phyloP scores from a whole-genome alignment of 2,888 invertebrate species.

The Lysandra coridon region DNA sequence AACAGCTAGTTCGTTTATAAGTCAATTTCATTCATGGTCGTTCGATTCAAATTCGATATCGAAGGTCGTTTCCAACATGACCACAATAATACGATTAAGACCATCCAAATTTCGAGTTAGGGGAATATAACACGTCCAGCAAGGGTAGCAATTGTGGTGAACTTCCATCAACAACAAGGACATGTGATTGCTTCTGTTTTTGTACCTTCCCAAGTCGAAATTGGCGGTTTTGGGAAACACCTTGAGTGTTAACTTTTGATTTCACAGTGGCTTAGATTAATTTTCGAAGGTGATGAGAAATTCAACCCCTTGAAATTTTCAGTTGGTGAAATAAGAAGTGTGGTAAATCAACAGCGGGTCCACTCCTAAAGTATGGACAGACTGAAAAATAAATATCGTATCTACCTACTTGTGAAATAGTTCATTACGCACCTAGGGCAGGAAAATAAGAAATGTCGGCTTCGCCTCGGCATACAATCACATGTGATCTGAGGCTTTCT shows the following conservation, averaged over 20 bases:
- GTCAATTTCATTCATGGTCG: not conserved
- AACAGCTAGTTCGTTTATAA: not conserved
- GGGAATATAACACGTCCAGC: not conserved
- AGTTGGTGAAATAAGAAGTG: too few relatives aligned
- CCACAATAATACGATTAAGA: conserved; percentile 1
- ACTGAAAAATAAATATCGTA: too few relatives aligned
- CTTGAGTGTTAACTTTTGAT: not conserved
- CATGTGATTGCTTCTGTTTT: conserved; percentile 15
- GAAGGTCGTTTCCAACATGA: not conserved
- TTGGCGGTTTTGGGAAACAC: not conserved
- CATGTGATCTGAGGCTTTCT: too few relatives aligned
- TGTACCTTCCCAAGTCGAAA: not conserved
- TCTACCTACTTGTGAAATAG: too few relatives aligned
- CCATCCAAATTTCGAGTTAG: not conserved
- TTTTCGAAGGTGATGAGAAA: not conserved
- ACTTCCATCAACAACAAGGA: not conserved
- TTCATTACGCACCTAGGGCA: too few relatives aligned
- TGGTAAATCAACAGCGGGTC: too few relatives aligned
- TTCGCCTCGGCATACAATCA: too few relatives aligned
- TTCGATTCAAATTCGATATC: not conserved
- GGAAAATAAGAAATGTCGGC: too few relatives aligned
- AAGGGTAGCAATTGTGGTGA: not conserved
- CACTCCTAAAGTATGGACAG: too few relatives aligned
- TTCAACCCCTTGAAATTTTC: not conserved
- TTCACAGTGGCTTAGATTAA: not conserved